These are phyloP conservation scores for Antennarius striatus DNA, from an alignment of 2,113 vertebrate genomes.

Conservation along the genomic window DNA sequence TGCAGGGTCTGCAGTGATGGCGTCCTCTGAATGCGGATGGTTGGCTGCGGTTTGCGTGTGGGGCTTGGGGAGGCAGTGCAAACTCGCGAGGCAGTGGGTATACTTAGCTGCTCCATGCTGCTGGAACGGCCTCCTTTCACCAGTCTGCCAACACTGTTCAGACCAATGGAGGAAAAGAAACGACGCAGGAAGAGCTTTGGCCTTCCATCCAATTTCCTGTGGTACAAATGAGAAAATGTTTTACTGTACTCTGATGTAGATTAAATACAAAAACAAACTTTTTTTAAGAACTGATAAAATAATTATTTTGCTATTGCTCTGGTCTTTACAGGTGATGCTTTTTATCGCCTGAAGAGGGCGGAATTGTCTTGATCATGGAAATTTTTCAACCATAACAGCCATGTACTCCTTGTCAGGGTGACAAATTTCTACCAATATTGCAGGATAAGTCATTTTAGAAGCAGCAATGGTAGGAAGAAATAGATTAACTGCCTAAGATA, in stretches of 20 bases:
- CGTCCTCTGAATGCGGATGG: slow-evolving; percentile 79
- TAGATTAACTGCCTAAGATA: too few relatives aligned
- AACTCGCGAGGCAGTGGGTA: slow-evolving; percentile 28
- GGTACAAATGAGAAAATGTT: not conserved
- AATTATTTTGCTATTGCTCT: too few relatives aligned
- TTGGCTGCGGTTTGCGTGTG: slow-evolving; percentile 38
- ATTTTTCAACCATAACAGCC: slow-evolving; percentile 19
- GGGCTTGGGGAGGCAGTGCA: slow-evolving; percentile 68
- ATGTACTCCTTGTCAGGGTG: slow-evolving; percentile 29
- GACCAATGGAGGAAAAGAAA: slow-evolving; percentile 88
- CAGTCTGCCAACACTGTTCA: slow-evolving; percentile 85
- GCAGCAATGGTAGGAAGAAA: not conserved
- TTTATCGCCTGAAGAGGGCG: slow-evolving; percentile 63
- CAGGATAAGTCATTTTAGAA: slow-evolving; percentile 20
- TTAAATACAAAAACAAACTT: too few relatives aligned
- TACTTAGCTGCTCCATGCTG: slow-evolving; percentile 89
- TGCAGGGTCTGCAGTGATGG: slow-evolving; percentile 89
- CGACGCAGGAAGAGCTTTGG: slow-evolving; percentile 84
- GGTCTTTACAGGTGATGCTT: not conserved
- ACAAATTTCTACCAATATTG: slow-evolving; percentile 17
- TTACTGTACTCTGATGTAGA: too few relatives aligned
- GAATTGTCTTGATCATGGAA: slow-evolving; percentile 24
- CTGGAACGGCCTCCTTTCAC: slow-evolving; percentile 88
- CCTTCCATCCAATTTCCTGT: slow-evolving; percentile 72
- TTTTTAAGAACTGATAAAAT: too few relatives aligned